Conservation (phyloP, 92 coral and sea anemone species). For the Virgularia gustaviana region DNA sequence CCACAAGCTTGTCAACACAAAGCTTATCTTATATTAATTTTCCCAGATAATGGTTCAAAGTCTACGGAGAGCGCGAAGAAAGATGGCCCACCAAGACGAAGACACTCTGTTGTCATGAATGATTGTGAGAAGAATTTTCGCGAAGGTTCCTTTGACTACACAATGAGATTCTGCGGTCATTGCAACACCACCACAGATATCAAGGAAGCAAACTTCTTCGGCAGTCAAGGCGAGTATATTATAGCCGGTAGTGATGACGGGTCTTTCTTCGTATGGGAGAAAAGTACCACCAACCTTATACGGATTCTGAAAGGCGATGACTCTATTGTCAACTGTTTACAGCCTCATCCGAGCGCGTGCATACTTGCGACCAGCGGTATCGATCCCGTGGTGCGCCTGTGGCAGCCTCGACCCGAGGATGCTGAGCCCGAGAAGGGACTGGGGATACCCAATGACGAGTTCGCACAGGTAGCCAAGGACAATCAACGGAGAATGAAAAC, state of each 20-base stretch:
- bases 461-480: slow-evolving; percentile 93
- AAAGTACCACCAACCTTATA: slow-evolving; percentile 77
- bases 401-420: slow-evolving; percentile 83
- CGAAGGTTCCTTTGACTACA: slow-evolving; percentile 69
- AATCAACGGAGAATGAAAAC: slow-evolving; percentile 98
- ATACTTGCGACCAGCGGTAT: slow-evolving; percentile 97
- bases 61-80: background rate
- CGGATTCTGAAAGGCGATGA: slow-evolving; percentile 94
- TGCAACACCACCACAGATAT: slow-evolving; percentile 98
- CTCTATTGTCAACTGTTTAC: slow-evolving; percentile 94
- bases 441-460: slow-evolving; percentile 54
- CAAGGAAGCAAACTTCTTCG: slow-evolving; percentile 96
- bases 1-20: no score
- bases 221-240: slow-evolving; percentile 84
- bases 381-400: slow-evolving; percentile 89
- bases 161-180: slow-evolving; percentile 86
- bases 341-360: slow-evolving; percentile 91
- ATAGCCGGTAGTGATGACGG: slow-evolving; percentile 99
- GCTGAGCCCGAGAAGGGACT: slow-evolving; percentile 60
- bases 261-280: slow-evolving; percentile 89
- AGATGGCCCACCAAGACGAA: background rate
- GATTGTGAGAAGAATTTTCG: slow-evolving; percentile 76
- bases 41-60: slow-evolving; percentile 15
- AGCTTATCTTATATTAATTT: background rate
- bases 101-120: slow-evolving; percentile 42